Conservation (phyloP, 2,888 invertebrate species). For the Lycia hirtaria region DNA sequence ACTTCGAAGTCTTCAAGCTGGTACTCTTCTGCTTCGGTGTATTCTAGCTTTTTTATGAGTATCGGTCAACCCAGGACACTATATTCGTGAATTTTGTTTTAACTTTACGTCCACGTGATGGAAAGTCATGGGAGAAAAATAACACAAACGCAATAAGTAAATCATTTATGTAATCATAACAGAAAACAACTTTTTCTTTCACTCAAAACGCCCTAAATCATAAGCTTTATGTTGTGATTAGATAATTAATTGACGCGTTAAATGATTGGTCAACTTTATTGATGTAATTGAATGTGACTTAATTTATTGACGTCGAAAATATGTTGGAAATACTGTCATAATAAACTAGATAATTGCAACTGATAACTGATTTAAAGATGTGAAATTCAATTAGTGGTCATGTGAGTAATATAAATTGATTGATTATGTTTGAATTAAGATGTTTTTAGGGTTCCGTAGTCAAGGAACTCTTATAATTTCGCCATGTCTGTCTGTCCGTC, state of each 20-base stretch:
- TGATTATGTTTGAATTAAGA: not conserved
- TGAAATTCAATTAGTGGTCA: not conserved
- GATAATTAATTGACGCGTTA: constrained; percentile 20
- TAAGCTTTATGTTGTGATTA: constrained; percentile 18
- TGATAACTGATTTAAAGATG: too few relatives aligned
- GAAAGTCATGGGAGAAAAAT: too few relatives aligned
- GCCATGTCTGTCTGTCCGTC: too few relatives aligned
- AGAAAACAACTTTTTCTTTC: not conserved
- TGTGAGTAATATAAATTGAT: not conserved
- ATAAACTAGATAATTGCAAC: not conserved
- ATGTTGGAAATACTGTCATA: not conserved
- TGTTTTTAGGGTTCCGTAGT: too few relatives aligned
- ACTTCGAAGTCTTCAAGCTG: too few relatives aligned
- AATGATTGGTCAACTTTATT: constrained; percentile 15
- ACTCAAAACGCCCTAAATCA: constrained; percentile 8
- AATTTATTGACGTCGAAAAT: not conserved
- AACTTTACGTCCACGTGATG: too few relatives aligned
- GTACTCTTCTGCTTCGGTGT: too few relatives aligned
- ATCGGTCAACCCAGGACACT: too few relatives aligned
- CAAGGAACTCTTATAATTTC: too few relatives aligned
- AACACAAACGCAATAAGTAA: too few relatives aligned
- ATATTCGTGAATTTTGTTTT: too few relatives aligned
- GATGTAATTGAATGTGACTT: constrained; percentile 1
- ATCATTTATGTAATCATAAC: not conserved
- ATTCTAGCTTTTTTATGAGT: too few relatives aligned